Base-by-base conservation (phyloP, 2,888 invertebrate genomes). In the Protophormia terraenovae region DNA sequence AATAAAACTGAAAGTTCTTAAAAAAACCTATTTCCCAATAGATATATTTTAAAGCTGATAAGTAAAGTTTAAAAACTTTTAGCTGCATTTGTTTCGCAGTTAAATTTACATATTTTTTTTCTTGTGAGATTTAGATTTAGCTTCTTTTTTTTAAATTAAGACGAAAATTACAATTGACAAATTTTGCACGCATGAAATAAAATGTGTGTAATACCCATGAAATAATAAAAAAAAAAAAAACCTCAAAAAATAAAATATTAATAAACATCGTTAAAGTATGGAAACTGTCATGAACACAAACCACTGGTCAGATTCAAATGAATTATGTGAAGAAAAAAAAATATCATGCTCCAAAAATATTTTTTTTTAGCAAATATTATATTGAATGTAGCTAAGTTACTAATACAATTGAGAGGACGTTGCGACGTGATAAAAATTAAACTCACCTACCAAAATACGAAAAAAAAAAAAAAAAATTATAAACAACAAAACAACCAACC, bases 111-210 rank as follows among this genome's bases (percentile, higher is more conserved):
- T n/a, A n/a, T n/a, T n/a, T n/a, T n/a, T n/a, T n/a, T n/a, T n/a
- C n/a, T n/a, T n/a, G n/a, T n/a, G n/a, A n/a, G n/a, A n/a, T 41
- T 41, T 41, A 3, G n/a, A 32, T 32, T 32, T 41, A 12, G 29
- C 45, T 55, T 41, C 45, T 73, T 67, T 75, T 76, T 47, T 71
- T 76, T 8, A 58, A 50, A 76, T 66, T 35, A 77, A 80, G 72
- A 76, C 66, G 72, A 76, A 77, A 84, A 84, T 81, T 81, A 76
- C 84, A 77, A 77, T 84, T 84, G 84, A 84, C 84, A 84, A 84
- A 84, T 84, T 84, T 84, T 84, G 84, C 80, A 84, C 84, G 84
- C 84, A 84, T 84, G 80, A 84, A 80, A 71, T 84, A 66, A 77
- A 84, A 73, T 53, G 72, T 60, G 27, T 72, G 19, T 58, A 71